Conservation (phyloP, 2,113 vertebrate genomes). For the Dinomys branickii region DNA sequence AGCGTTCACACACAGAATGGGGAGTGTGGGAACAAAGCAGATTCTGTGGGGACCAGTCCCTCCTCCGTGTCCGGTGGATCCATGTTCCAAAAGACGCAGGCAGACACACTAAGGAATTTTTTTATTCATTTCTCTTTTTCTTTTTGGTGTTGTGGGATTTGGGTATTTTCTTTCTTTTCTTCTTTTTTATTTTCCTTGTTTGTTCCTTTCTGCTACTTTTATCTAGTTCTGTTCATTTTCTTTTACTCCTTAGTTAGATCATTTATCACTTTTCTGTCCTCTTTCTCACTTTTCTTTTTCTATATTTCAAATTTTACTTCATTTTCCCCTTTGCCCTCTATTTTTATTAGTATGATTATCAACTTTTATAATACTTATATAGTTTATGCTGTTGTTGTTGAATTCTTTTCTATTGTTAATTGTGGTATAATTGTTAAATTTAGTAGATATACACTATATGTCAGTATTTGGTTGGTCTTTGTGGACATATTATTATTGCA, state of each 20-base stretch:
- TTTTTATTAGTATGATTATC: background rate
- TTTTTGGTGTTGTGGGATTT: background rate
- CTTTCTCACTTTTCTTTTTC: background rate
- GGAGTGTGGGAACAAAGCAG: background rate
- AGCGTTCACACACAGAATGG: background rate
- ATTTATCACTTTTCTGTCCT: background rate
- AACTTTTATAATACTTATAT: background rate
- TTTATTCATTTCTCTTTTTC: too few relatives aligned
- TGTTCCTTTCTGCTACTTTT: background rate
- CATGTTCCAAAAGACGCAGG: too few relatives aligned
- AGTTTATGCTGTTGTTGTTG: background rate
- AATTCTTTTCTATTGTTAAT: background rate
- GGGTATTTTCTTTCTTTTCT: background rate
- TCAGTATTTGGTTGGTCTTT: background rate
- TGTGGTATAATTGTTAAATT: background rate
- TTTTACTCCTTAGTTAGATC: background rate
- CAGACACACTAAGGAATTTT: too few relatives aligned
- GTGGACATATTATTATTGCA: background rate
- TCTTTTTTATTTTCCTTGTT: background rate
- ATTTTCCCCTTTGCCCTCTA: background rate
- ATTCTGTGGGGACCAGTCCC: too few relatives aligned
- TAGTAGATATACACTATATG: background rate
- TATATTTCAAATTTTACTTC: background rate
- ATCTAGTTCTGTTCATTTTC: background rate
- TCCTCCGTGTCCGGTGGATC: too few relatives aligned